Base-by-base conservation (phyloP, 2,888 invertebrate species). In the Papilio demoleus region DNA sequence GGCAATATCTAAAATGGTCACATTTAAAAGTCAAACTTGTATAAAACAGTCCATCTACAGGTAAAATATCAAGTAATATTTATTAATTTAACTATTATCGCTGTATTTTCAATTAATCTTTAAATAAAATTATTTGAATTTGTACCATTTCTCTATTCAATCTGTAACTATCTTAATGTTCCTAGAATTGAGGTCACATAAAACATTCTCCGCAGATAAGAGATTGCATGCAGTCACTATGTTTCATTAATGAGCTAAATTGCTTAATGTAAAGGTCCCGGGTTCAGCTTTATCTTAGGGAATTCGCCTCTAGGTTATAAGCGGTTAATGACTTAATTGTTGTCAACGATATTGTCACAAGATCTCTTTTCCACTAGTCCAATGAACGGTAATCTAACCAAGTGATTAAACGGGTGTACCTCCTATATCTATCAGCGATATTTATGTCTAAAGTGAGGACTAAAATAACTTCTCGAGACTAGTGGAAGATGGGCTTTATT, bases 211-310 rank as follows among this genome's bases (percentile, higher is more conserved):
- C 70, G 65, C 63, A 71, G 72, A 74, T 72, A 72, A 67, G 70
- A 72, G 75, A 74, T 74, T 76, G 76, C 67, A 60, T 70, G 74
- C 71, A 38, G 72, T 71, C 70, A 70, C 68, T 71, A 71, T 64
- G 74, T 70, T 71, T 70, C 68, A 74, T 77, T 79, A 81, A 84
- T 80, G 79, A 83, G 84, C 83, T 87, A 83, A 89, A 86, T 89
- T 88, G 84, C 85, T 87, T 88, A 85, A 89, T 84, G 80, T 76
- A 74, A 80, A 80, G 86, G 88, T 86, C 88, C 77, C 71, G 77
- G 77, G 88, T 82, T 88, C 88, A 87, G 42, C 70, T 80, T 81
- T 88, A 88, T 89, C 87, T 87, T 85, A 79, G 77, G 74, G 77
- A 73, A 74, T 77, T 77, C 79, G 78, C 75, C 72, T 68, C 63